Conservation (phyloP, 2,113 vertebrate genomes). For the Passer domesticus region DNA sequence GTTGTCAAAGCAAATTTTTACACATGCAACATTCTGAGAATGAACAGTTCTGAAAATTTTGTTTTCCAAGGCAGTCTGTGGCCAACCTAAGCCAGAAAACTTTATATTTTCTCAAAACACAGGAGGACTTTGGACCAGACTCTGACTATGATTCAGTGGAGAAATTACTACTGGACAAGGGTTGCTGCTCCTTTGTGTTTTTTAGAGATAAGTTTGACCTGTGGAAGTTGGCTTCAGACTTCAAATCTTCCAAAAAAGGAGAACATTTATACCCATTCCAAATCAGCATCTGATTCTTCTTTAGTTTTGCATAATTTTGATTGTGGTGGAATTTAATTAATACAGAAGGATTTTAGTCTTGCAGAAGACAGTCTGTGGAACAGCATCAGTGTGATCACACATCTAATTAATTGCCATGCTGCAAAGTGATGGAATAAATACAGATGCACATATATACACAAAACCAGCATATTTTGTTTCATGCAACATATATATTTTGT, state of each 20-base stretch:
- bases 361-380: background rate
- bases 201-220: background rate
- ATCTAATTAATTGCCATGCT: background rate
- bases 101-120: background rate
- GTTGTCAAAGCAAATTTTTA: conserved; percentile 41
- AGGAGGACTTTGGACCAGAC: background rate
- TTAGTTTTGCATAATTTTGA: background rate
- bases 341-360: background rate
- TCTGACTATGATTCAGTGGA: background rate
- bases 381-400: background rate
- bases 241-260: background rate
- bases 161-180: background rate
- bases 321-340: background rate
- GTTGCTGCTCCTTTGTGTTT: background rate
- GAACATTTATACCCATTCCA: background rate
- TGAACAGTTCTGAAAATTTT: background rate
- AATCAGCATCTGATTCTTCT: background rate
- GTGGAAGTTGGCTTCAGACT: background rate
- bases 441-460: background rate
- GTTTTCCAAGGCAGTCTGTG: background rate
- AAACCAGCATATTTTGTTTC: background rate
- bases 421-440: background rate
- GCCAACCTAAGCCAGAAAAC: background rate
- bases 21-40: background rate
- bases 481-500: background rate